Evolutionary conservation across 1,140 invertebrate genomes (phyloP).

Genomic region (Prorops nasuta): DNA sequence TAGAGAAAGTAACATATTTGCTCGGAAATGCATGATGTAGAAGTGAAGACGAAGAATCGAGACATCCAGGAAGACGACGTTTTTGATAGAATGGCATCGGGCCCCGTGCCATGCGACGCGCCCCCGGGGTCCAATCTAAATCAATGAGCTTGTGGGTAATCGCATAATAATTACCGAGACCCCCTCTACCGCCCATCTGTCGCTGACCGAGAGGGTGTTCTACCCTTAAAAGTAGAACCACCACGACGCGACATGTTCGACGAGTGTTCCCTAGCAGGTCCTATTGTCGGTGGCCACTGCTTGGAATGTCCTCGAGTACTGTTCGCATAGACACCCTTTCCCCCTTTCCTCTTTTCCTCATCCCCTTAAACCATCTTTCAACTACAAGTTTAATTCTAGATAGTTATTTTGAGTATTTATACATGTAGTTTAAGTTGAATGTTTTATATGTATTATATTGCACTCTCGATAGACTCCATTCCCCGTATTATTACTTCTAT

Average conservation of each 20-base stretch:
- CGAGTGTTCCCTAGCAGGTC: conserved; percentile 48
- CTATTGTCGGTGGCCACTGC: conserved; percentile 42
- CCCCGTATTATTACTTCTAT: no score
- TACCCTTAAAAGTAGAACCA: conserved; percentile 32
- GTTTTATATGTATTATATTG: no score
- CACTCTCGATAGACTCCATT: no score
- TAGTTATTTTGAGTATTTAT: not conserved
- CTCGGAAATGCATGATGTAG: no score
- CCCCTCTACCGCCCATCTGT: conserved; percentile 52
- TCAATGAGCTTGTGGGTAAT: conserved; percentile 58
- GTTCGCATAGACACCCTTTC: not conserved
- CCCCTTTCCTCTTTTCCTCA: not conserved
- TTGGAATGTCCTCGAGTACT: conserved; percentile 22
- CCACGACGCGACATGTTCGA: conserved; percentile 32
- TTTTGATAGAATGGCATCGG: no score
- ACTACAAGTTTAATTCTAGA: not conserved
- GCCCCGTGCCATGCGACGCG: conserved; percentile 13
- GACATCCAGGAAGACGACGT: no score
- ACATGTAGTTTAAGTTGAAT: no score
- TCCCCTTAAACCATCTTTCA: not conserved
- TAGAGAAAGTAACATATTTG: no score
- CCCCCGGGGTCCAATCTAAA: conserved; percentile 52
- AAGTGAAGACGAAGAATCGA: no score
- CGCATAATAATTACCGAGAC: conserved; percentile 56
- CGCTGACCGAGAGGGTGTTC: conserved; percentile 39